Evolutionary conservation across 2,888 invertebrate genomes (phyloP).

Genomic region (Philopedon plagiatum): DNA sequence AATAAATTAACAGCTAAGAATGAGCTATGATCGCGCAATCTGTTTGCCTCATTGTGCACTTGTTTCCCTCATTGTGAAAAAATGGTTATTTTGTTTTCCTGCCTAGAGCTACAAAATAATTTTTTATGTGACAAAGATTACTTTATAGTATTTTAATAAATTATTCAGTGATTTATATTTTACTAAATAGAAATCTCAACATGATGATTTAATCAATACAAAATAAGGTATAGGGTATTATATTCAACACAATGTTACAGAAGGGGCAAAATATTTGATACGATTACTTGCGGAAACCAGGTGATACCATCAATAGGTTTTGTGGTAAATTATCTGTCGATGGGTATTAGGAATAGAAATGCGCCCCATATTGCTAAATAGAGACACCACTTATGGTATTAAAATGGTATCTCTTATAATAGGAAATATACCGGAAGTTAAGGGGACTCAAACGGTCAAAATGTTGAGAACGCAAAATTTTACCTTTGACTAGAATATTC

Average conservation of each 20-base stretch:
- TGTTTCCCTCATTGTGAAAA: too few species aligned
- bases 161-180: background rate
- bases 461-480: background rate
- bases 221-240: background rate
- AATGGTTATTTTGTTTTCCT: too few species aligned
- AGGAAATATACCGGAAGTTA: conserved; percentile 42
- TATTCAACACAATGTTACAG: background rate
- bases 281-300: conserved; percentile 25
- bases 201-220: background rate
- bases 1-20: too few species aligned
- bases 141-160: too few species aligned
- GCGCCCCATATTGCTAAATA: conserved; percentile 42
- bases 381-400: conserved; percentile 47
- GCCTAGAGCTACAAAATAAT: too few species aligned
- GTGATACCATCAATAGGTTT: conserved; percentile 36
- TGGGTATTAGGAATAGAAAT: conserved; percentile 8
- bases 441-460: conserved; percentile 6
- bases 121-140: too few species aligned
- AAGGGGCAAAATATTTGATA: background rate
- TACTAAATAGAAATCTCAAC: background rate
- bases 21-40: too few species aligned
- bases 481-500: background rate
- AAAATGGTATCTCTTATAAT: conserved; percentile 41
- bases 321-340: conserved; percentile 40
- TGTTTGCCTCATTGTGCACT: too few species aligned